Evolutionary conservation across 1,140 invertebrate genomes (phyloP).

Genomic region (Neomicropteryx cornuta): DNA sequence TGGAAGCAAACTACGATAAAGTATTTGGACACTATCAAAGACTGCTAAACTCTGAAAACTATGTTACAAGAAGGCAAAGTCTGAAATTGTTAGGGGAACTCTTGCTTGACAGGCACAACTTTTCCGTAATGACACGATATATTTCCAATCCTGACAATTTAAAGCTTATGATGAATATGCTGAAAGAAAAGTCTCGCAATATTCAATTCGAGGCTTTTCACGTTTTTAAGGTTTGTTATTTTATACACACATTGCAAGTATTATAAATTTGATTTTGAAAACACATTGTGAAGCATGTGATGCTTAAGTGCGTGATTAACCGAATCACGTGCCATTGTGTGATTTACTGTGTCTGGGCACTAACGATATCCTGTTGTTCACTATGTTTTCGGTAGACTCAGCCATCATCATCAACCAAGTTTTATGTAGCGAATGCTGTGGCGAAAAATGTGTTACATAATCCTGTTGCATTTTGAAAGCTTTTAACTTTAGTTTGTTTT

Average conservation of each 20-base stretch:
- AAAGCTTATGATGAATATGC: constrained; percentile 99
- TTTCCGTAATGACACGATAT: constrained; percentile 97
- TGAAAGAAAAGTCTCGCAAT: constrained; percentile 97
- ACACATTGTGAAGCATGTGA: too few species aligned
- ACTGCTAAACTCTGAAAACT: constrained; percentile 96
- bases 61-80: constrained; percentile 94
- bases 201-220: constrained; percentile 99
- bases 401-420: too few species aligned
- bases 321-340: too few species aligned
- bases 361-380: too few species aligned
- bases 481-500: too few species aligned
- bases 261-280: background rate
- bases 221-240: constrained; percentile 87
- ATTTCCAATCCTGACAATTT: constrained; percentile 99
- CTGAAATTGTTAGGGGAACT: constrained; percentile 95
- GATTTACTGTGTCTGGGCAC: too few species aligned
- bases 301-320: too few species aligned
- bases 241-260: constrained; percentile 6
- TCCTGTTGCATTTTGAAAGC: too few species aligned
- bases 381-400: too few species aligned
- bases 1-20: constrained; percentile 97
- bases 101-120: constrained; percentile 96
- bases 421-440: too few species aligned
- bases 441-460: too few species aligned
- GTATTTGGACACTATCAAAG: constrained; percentile 96